Evolutionary conservation across 1,140 invertebrate genomes (phyloP).

Genomic region (Pemphigus obesinymphae): DNA sequence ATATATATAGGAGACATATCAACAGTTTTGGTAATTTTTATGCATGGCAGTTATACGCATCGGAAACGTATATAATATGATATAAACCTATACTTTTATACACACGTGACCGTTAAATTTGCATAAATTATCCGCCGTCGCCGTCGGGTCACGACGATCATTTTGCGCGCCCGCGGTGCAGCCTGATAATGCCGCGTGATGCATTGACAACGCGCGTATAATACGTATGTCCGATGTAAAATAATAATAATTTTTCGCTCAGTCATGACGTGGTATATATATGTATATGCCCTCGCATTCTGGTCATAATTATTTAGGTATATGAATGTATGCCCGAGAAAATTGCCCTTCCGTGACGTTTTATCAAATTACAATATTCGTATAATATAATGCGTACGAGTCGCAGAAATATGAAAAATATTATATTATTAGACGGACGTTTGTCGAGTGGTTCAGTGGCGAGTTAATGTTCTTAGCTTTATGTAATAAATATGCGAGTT

Average conservation of each 20-base stretch:
- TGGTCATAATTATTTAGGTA: background rate
- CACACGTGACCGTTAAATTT: background rate
- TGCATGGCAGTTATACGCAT: background rate
- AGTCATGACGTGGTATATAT: background rate
- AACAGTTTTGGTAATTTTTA: background rate
- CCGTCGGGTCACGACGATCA: background rate
- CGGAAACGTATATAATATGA: background rate
- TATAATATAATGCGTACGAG: background rate
- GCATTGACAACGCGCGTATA: background rate
- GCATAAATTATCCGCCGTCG: constrained; percentile 5
- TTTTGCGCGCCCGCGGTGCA: background rate
- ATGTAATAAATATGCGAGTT: too few relatives aligned
- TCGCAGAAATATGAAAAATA: background rate
- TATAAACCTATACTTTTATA: background rate
- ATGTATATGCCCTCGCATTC: too few relatives aligned
- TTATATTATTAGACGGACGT: too few relatives aligned
- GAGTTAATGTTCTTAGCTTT: too few relatives aligned
- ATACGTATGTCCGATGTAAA: background rate
- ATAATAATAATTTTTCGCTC: background rate
- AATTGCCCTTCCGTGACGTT: background rate
- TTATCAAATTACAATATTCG: background rate
- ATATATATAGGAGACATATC: background rate
- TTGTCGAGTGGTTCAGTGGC: too few relatives aligned
- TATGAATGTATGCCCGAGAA: background rate
- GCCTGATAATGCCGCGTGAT: background rate